Percentiles rank a stretch among this genome's conserved stretches.
Conservation (phyloP, 2,797 vertebrate genomes). For the Pelodytes ibericus region DNA sequence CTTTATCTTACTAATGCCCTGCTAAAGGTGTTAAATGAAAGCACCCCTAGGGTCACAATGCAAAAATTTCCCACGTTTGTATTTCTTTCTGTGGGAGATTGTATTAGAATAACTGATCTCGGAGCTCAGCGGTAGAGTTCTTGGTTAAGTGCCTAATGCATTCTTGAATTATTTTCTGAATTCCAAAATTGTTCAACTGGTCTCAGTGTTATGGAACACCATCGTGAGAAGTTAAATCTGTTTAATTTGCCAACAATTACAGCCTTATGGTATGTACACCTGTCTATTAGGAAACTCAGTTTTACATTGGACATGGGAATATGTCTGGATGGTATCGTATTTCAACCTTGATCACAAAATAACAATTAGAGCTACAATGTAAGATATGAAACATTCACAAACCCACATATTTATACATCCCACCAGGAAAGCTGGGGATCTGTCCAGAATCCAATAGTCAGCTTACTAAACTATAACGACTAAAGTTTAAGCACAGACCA, state of each 20-base stretch:
- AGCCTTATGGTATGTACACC: slow-evolving; percentile 18
- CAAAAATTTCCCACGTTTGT: slow-evolving; percentile 17
- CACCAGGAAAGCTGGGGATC: neutral
- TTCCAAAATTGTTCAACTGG: slow-evolving; percentile 39
- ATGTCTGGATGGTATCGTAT: neutral
- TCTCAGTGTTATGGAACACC: slow-evolving; percentile 22
- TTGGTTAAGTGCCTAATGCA: slow-evolving; percentile 47
- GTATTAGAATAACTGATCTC: slow-evolving; percentile 13
- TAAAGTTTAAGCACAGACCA: neutral
- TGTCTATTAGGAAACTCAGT: slow-evolving; percentile 28
- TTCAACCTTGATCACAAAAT: neutral
- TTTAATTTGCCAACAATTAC: slow-evolving; percentile 28
- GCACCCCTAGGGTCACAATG: neutral
- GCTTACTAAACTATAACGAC: neutral
- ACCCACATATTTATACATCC: neutral
- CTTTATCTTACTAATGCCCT: neutral
- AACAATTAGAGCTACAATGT: neutral
- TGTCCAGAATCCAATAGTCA: neutral
- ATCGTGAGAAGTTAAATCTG: slow-evolving; percentile 39
- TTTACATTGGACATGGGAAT: slow-evolving; percentile 28
- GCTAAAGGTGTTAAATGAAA: neutral
- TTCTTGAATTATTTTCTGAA: slow-evolving; percentile 50
- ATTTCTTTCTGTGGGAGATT: slow-evolving; percentile 7
- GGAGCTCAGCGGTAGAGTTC: slow-evolving; percentile 41
- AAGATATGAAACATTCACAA: neutral